Base-by-base conservation (phyloP, 2,113 vertebrate species). In the Rhodinocichla rosea region DNA sequence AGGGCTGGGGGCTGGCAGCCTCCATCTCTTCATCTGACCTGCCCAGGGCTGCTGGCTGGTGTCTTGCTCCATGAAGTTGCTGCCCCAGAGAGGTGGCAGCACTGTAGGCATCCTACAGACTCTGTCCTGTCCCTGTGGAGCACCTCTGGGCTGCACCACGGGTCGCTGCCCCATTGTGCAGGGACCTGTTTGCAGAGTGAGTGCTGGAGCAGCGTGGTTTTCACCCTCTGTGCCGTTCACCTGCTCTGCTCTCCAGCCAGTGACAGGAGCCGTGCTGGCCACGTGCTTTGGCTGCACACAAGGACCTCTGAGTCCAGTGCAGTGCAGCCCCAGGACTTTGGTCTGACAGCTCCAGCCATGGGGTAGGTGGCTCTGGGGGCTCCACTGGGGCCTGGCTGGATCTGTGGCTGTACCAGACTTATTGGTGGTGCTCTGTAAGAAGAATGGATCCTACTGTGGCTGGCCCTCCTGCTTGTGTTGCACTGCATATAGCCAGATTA, bases 271-370 rank as follows among this genome's bases (percentile, higher is more conserved):
- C 0, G 0, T 12, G 50, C 28, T 88, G 77, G 59, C 47, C 37
- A 30, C 57, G 6, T 0, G 0, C 47, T 49, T 24, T 0, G 6
- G 47, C 78, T 27, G 39, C 50, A 39, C 22, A 5, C 35, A 18
- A 8, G 56, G 50, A 49, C n/a, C 45, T 65, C 45, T 50, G 39
- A 79, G 33, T n/a, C 32, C 47, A 67, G 42, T 11, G 18, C 28
- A 28, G 2, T 6, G 12, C 19, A 27, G 40, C 76, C 32, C 16
- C 4, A 5, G 45, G 35, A 32, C 42, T 67, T 53, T 0, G 0
- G 42, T 11, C 52, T 37, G 52, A 13, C 8, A 8, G n/a, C 35
- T 52, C 55, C 4, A 9, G 57, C 21, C 15, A 5, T 9, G 0
- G 2, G 39, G 12, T 7, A 15, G 16, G 53, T 68, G 74, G 49